Percentiles rank a stretch among this genome's conserved stretches.
Conservation (phyloP, 2,797 vertebrate species). For the Sebastes matsubarae region DNA sequence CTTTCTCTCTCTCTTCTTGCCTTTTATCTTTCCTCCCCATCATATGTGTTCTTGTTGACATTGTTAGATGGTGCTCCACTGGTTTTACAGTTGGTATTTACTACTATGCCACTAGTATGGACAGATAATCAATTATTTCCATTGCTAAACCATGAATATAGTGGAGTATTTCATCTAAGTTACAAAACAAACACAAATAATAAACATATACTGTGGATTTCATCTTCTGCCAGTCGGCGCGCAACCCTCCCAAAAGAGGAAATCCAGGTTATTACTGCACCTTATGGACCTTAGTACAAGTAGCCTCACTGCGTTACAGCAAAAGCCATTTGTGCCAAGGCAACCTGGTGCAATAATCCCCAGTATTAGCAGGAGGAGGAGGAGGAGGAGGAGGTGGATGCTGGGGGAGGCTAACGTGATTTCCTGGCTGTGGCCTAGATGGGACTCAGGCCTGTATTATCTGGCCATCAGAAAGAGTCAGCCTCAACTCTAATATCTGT, state of each 20-base stretch:
- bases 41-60: not conserved
- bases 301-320: conserved; percentile 20
- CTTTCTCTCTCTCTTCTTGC: too few species aligned
- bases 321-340: conserved; percentile 38
- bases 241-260: conserved; percentile 6
- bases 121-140: not conserved
- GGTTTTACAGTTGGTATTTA: not conserved
- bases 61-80: not conserved
- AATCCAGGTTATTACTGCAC: conserved; percentile 23
- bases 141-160: not conserved
- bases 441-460: conserved; percentile 59
- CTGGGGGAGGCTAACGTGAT: conserved; percentile 47
- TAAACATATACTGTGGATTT: conserved; percentile 3
- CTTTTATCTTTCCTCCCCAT: not conserved
- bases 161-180: not conserved
- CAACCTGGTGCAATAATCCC: conserved; percentile 47
- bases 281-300: conserved; percentile 28
- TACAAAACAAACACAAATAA: not conserved
- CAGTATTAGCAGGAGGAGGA: conserved; percentile 41
- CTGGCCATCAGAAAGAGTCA: conserved; percentile 66
- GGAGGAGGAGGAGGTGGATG: not conserved
- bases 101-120: not conserved
- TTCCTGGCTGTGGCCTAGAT: conserved; percentile 65
- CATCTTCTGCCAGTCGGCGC: not conserved
- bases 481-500: conserved; percentile 66